phyloP scores from a whole-genome alignment of 2,113 vertebrate species.

The Phalacrocorax aristotelis region DNA sequence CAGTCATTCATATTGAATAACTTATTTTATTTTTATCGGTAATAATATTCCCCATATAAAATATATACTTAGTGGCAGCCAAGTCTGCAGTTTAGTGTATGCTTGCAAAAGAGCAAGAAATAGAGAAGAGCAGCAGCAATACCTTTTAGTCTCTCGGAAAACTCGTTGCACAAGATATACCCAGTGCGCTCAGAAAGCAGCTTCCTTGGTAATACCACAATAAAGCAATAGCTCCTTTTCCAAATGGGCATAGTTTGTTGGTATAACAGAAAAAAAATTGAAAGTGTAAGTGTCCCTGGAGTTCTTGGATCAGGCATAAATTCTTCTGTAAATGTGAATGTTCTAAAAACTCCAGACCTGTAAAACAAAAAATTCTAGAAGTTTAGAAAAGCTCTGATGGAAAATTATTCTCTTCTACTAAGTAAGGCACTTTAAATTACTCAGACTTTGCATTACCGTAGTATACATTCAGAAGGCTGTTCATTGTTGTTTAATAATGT shows the following conservation, averaged over 20 bases:
- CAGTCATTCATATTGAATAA: slow-evolving; percentile 64
- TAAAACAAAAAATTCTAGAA: background rate
- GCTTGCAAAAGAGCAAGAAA: background rate
- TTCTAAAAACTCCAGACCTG: background rate
- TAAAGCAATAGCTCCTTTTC: slow-evolving; percentile 31
- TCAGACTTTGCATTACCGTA: background rate
- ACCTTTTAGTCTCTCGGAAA: background rate
- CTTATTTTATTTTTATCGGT: slow-evolving; percentile 31
- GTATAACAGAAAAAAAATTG: background rate
- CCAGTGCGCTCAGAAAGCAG: background rate
- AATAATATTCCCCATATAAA: background rate
- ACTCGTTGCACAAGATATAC: background rate
- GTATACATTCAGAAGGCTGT: background rate
- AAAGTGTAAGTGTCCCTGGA: background rate
- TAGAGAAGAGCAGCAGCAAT: background rate
- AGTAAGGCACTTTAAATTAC: background rate
- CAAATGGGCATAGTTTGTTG: slow-evolving; percentile 16
- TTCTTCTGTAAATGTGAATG: slow-evolving; percentile 9
- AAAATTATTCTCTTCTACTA: background rate
- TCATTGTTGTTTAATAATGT: slow-evolving; percentile 38
- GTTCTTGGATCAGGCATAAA: background rate
- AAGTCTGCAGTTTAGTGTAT: background rate
- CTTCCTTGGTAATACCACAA: background rate
- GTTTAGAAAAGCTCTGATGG: background rate
- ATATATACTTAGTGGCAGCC: background rate